These are phyloP conservation scores for Zelleria hepariella DNA, from an alignment of 2,888 invertebrate genomes.

Conservation along the genomic window DNA sequence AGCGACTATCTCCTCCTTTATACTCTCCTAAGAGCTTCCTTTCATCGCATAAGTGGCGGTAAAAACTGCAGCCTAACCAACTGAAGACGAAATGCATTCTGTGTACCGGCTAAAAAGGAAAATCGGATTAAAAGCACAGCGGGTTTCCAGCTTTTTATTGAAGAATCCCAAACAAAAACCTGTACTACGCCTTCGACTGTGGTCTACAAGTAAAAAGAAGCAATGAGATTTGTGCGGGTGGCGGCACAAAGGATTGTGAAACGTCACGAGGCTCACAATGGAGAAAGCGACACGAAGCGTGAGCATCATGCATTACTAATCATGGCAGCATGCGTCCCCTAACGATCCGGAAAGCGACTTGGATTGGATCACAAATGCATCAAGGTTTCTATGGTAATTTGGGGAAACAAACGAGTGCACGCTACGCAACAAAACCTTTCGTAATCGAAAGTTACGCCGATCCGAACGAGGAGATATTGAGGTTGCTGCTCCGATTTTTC, in stretches of 20 bases:
- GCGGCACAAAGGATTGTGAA: conserved; percentile 55
- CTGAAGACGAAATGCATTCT: not conserved
- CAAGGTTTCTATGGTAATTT: not conserved
- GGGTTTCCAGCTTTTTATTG: not conserved
- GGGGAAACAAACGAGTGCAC: not conserved
- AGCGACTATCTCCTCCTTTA: not conserved
- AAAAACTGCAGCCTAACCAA: not conserved
- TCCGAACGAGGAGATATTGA: not conserved
- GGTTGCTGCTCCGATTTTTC: not conserved
- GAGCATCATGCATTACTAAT: conserved; percentile 57
- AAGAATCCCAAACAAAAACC: conserved; percentile 30
- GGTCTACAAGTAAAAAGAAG: conserved; percentile 36
- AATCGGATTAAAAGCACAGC: not conserved
- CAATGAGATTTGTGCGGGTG: conserved; percentile 35
- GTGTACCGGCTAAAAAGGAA: not conserved
- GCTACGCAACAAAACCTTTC: not conserved
- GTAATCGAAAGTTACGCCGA: not conserved
- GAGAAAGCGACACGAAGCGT: conserved; percentile 55
- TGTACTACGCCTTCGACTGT: conserved; percentile 20
- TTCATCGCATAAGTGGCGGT: not conserved
- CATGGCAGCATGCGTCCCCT: conserved; percentile 32
- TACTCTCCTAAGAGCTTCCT: not conserved
- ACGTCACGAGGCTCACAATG: conserved; percentile 55
- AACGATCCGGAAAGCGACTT: conserved; percentile 15
- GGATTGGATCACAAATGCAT: not conserved